Base-by-base conservation (phyloP, 92 coral and sea anemone species). In the Porites rus region DNA sequence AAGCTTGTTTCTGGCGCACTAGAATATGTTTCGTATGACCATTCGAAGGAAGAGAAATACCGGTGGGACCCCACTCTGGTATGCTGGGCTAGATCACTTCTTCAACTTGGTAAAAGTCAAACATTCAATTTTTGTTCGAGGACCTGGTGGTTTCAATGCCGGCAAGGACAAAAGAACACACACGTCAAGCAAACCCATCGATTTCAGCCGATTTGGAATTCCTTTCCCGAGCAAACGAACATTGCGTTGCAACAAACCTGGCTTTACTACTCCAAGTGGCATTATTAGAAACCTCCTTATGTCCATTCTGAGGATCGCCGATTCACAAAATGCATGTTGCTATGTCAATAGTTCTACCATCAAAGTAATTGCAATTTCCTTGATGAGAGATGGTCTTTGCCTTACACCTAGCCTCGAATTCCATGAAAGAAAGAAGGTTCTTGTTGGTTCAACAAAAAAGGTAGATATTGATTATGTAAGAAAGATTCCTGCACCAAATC, bases 381-480 rank as follows among this genome's bases (percentile, higher is more conserved):
- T 81, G 87, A 87, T 86, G 56, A 74, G 64, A 74, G 90, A 87
- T 87, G 91, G 87, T 10, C 91, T 80, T 87, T 86, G 90, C 86
- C 81, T 79, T 81, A 87, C 80, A 80, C 87, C 87, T 16, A 74
- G 86, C 58, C 82, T 87, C 24, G 70, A 87, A 74, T 67, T 87
- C 69, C 81, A 87, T 81, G 91, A 80, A 54, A 80, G 87, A 80
- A 81, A 81, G 75, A 87, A 80, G 85, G 80, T 82, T 62, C 91
- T 80, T 60, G 87, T 87, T 87, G 87, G 87, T 50, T 87, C 87
- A 51, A 81, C 59, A 58, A 72, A 81, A 58, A 80, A 75, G 50
- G 81, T 87, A 8, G 91, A 81, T 50, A 72, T 87, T 54, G 75
- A 81, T 60, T 87, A 61, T 80, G 81, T 80, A 18, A 80, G 65